Evolutionary conservation across 2,888 invertebrate species (phyloP).

Genomic region (Lampropteryx suffumata): DNA sequence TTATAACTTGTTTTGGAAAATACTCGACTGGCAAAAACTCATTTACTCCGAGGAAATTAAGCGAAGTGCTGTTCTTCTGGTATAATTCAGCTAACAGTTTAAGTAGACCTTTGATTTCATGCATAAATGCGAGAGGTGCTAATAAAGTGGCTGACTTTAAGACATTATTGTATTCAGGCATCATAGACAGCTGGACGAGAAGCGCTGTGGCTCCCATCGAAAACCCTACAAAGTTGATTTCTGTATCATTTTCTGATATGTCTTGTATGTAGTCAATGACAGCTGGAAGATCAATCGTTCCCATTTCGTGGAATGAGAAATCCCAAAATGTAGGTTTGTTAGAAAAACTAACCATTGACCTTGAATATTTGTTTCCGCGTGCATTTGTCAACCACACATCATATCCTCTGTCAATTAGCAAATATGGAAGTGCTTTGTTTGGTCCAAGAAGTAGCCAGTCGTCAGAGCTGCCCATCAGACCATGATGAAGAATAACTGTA

Average conservation of each 20-base stretch:
- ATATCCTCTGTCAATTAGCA: constrained; percentile 75
- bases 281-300: constrained; percentile 49
- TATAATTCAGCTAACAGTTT: constrained; percentile 42
- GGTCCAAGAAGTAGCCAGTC: constrained; percentile 54
- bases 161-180: constrained; percentile 44
- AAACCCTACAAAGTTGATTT: constrained; percentile 51
- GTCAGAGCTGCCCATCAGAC: constrained; percentile 51
- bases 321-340: constrained; percentile 47
- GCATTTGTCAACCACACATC: constrained; percentile 82
- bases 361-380: constrained; percentile 56
- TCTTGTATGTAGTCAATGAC: constrained; percentile 44
- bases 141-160: constrained; percentile 47
- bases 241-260: constrained; percentile 19
- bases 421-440: constrained; percentile 46
- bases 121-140: constrained; percentile 55
- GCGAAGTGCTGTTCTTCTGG: constrained; percentile 29
- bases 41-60: constrained; percentile 38
- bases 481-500: constrained; percentile 49
- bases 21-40: constrained; percentile 36
- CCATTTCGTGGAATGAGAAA: constrained; percentile 62
- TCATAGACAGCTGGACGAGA: constrained; percentile 45
- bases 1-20: constrained; percentile 37
- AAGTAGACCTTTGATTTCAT: constrained; percentile 48
- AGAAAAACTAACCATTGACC: constrained; percentile 31
- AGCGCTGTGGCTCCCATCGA: constrained; percentile 55